Evolutionary conservation across 2,797 vertebrate genomes (phyloP).

Genomic region (Neostethus bicornis): DNA sequence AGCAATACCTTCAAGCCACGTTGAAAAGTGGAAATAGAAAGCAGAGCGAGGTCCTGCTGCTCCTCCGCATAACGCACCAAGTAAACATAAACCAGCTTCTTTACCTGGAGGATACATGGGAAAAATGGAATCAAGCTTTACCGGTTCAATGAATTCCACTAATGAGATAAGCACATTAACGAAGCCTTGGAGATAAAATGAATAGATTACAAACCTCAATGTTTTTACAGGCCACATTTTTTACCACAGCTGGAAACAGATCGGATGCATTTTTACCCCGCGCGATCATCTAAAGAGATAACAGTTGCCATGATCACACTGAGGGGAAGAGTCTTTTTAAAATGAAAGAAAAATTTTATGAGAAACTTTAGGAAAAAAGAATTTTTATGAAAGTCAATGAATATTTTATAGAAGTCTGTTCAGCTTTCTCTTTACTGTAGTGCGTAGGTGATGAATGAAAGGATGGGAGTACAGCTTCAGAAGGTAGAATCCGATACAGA

Average conservation of each 20-base stretch:
- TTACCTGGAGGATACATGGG: slow-evolving; percentile 81
- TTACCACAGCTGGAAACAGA: slow-evolving; percentile 96
- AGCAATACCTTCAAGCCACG: slow-evolving; percentile 88
- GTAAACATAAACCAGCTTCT: slow-evolving; percentile 98
- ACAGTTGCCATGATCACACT: slow-evolving; percentile 1
- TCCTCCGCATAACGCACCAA: slow-evolving; percentile 96
- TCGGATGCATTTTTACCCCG: slow-evolving; percentile 96
- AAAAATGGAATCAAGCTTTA: not conserved
- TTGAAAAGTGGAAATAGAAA: slow-evolving; percentile 98
- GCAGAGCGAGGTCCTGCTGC: slow-evolving; percentile 94
- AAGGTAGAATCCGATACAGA: slow-evolving; percentile 64
- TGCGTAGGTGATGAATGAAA: slow-evolving; percentile 55
- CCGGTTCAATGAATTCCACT: not conserved
- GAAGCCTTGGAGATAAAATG: not conserved
- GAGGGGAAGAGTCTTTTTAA: not conserved
- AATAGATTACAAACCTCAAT: slow-evolving; percentile 87
- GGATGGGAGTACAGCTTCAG: slow-evolving; percentile 43
- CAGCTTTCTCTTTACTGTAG: slow-evolving; percentile 25
- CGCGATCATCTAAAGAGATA: slow-evolving; percentile 90
- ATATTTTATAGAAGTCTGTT: slow-evolving; percentile 22
- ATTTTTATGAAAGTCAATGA: not conserved
- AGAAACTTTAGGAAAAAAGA: not conserved
- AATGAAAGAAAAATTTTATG: not conserved
- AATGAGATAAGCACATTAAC: not conserved
- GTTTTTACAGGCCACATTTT: slow-evolving; percentile 98